Evolutionary conservation across 2,797 vertebrate genomes (phyloP), one percentile per base, ranked within the genome.

Genomic region (Paguma larvata): DNA sequence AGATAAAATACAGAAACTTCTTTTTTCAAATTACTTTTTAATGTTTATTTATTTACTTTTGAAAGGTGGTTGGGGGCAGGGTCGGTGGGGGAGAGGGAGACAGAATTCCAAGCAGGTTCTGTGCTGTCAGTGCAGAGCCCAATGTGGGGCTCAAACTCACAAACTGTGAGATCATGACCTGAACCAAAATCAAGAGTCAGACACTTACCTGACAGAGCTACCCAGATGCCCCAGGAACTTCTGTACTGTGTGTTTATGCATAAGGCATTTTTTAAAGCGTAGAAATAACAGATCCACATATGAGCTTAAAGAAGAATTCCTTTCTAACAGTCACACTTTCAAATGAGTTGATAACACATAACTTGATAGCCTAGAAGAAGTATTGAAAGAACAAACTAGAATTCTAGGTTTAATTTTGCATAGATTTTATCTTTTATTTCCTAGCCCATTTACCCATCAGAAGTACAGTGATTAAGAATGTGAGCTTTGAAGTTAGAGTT

Each of bases 321-420:
- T 21, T 46, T 80, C 25, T 79, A 25, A 56, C 53, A 78, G 34
- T 89, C 15, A 30, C 15, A 77, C 30, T 67, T 91, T 91, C 30
- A 93, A 95, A 84, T 78, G 93, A 53, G 32, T 91, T 78, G 44
- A 70, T 38, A 59, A 80, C 32, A 73, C 68, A 53, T 85, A 46
- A 92, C 48, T 51, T 78, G 32, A 62, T 78, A 94, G 23, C 48
- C 44, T 88, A 91, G 63, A 68, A 86, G 96, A 87, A 89, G 11
- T 85, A 84, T n/a, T 34, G 13, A 93, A 67, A 80, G 56, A 85
- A 41, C 18, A 93, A 88, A 8, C 34, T 48, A 83, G 46, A 51
- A 59, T 95, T 94, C 16, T 44, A 78, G 4, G 4, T 78, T 96
- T 80, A 67, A 59, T 85, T 96, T 85, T 92, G 23, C 48, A 72